Conservation (phyloP, 2,888 invertebrate species). For the Limnephilus lunatus region DNA sequence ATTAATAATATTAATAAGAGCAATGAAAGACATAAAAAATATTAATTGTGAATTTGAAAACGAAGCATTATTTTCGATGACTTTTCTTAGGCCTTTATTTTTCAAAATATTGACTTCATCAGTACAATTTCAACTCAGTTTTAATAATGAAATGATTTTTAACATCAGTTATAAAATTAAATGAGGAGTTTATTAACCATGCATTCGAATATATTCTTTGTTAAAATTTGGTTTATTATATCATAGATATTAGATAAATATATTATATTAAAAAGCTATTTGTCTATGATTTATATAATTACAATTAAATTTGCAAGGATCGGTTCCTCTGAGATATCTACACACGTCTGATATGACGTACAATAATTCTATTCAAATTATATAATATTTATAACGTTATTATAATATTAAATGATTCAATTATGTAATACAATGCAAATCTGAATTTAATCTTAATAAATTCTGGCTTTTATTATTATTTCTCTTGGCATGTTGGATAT, state of each 20-base stretch:
- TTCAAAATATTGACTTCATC: not conserved
- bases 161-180: not conserved
- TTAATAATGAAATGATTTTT: not conserved
- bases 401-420: conserved; percentile 16
- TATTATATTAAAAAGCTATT: conserved; percentile 67
- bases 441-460: not conserved
- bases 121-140: not conserved
- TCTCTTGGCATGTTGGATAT: conserved; percentile 35
- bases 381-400: not conserved
- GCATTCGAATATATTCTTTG: conserved; percentile 49
- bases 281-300: conserved; percentile 58
- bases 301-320: conserved; percentile 73
- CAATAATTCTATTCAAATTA: conserved; percentile 14
- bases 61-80: not conserved
- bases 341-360: conserved; percentile 23
- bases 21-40: no score
- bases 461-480: not conserved
- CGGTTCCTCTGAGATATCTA: conserved; percentile 72
- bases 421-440: not conserved
- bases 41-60: not conserved
- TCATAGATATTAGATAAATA: conserved; percentile 67
- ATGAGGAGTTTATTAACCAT: conserved; percentile 6
- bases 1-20: not conserved
- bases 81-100: not conserved
- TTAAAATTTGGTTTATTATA: conserved; percentile 57